Conservation (phyloP, 35 echinoderm and acorn worm genomes). For the Apostichopus japonicus region DNA sequence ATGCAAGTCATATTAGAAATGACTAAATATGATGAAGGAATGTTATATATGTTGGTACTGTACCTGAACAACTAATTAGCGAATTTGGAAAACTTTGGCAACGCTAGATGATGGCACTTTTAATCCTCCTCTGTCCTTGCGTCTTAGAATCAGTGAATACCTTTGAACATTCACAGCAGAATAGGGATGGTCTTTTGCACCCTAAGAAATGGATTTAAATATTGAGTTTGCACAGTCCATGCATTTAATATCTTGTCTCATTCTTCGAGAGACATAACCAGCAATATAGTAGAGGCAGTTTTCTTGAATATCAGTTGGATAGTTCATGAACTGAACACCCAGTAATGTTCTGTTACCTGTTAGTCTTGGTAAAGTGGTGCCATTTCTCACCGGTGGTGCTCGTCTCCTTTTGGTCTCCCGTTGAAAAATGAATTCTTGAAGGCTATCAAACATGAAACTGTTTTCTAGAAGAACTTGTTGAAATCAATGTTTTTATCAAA, state of each 20-base stretch:
- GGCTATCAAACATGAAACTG: too few species aligned
- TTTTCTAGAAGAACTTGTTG: not conserved
- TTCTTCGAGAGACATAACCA: constrained; percentile 28
- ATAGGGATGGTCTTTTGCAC: not conserved
- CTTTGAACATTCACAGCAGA: not conserved
- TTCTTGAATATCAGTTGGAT: constrained; percentile 6
- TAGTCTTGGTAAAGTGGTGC: not conserved
- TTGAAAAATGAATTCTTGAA: not conserved
- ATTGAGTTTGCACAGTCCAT: not conserved
- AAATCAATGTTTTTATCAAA: constrained; percentile 14
- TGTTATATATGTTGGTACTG: not conserved
- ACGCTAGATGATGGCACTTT: not conserved
- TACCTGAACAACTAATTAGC: constrained; percentile 33
- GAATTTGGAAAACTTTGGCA: not conserved
- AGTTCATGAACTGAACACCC: not conserved
- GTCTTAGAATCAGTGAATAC: not conserved
- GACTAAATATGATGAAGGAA: not conserved
- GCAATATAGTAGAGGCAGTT: constrained; percentile 33
- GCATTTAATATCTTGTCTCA: constrained; percentile 17
- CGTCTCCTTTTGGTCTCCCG: not conserved
- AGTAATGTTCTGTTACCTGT: not conserved
- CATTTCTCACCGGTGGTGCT: too few species aligned
- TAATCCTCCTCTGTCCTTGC: constrained; percentile 21
- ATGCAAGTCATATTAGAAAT: too few species aligned
- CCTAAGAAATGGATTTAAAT: not conserved